Base-by-base conservation (phyloP, 2,797 vertebrate species). In the Lepidocolaptes lacrymiger region DNA sequence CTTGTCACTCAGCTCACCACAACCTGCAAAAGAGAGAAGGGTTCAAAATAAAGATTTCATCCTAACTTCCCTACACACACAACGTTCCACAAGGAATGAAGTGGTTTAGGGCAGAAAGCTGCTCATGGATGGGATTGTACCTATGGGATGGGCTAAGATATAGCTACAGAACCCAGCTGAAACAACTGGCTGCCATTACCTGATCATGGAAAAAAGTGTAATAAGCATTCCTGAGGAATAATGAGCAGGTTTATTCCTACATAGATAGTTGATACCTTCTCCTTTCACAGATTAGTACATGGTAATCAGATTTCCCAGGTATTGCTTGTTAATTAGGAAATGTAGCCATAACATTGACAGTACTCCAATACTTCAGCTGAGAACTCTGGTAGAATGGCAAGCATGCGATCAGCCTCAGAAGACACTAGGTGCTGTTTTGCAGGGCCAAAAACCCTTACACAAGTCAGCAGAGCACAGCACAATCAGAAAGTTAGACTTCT, bases 281-380 rank as follows among this genome's bases (percentile, higher is more conserved):
- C 1, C 48, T 88, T 64, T 68, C 49, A 64, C 9, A 78, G 34
- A 85, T 56, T 17, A 52, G 14, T 64, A 9, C 44, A 20, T 32
- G 51, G 20, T 44, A 71, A 61, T 79, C 6, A 13, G 19, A 64
- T 78, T 86, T 75, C 28, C 24, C 12, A 71, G 32, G 4, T 72
- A 43, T 3, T 61, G 34, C n/a, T 48, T 67, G 6, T 22, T 85
- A 23, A 34, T 51, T 49, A 74, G 58, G 21, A 85, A 76, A 69
- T 32, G 6, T 0, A 3, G 22, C 16, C 0, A 0, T 68, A 83
- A 68, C 32, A 54, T 1, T 72, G 15, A 52, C 76, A 69, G 14
- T 48, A 66, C 28, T 66, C 34, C 15, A 62, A 0, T 46, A 82
- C 26, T 79, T 52, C 52, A 67, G 18, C 20, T 83, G 58, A 58